Conservation (phyloP, 2,888 invertebrate genomes). For the Microplitis manilae region DNA sequence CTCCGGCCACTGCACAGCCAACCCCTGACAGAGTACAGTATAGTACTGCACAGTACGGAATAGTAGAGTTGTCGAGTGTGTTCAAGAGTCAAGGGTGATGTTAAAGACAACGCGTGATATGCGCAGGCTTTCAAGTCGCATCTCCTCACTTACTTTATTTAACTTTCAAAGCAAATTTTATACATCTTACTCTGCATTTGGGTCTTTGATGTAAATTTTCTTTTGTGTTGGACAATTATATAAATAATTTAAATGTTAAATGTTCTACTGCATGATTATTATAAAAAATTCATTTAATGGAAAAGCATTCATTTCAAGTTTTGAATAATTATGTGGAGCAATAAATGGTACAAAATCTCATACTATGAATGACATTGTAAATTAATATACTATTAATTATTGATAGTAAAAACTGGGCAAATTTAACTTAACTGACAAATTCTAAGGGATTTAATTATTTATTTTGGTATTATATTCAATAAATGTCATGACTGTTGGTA, state of each 20-base stretch:
- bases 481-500: conserved; percentile 29
- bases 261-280: too few species aligned
- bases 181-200: not conserved
- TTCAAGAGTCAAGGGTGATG: conserved; percentile 9
- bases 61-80: conserved; percentile 1
- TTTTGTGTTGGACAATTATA: not conserved
- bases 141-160: conserved; percentile 5
- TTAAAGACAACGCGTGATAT: conserved; percentile 6
- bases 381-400: not conserved
- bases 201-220: not conserved
- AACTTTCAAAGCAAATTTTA: conserved; percentile 3
- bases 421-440: not conserved
- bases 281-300: too few species aligned
- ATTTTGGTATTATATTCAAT: conserved; percentile 7
- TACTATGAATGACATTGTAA: not conserved
- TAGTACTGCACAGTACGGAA: conserved; percentile 4
- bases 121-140: conserved; percentile 2
- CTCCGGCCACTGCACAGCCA: conserved; percentile 31
- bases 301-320: not conserved
- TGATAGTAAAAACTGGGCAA: not conserved
- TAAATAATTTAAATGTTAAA: too few species aligned
- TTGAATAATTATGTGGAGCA: too few species aligned
- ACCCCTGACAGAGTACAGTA: conserved; percentile 16
- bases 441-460: not conserved
- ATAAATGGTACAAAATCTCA: too few species aligned